These are phyloP conservation scores for Barnardius zonarius DNA, from an alignment of 2,113 vertebrate species.

Conservation along the genomic window DNA sequence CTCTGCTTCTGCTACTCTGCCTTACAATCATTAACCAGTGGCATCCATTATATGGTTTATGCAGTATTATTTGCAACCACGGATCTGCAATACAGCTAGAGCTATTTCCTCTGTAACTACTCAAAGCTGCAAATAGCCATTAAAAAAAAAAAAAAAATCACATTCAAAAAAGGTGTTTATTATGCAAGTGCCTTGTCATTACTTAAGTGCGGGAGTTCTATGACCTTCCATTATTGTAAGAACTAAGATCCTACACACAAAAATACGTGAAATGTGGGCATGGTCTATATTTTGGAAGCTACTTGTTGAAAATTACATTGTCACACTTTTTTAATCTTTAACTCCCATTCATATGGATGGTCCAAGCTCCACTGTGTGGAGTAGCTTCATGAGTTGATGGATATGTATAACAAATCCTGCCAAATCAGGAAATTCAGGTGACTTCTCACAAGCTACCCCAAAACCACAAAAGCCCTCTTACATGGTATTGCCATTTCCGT, in stretches of 20 bases:
- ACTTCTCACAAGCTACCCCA: not conserved
- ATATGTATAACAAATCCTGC: not conserved
- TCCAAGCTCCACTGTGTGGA: not conserved
- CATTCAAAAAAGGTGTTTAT: not conserved
- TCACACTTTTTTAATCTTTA: not conserved
- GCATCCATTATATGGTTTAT: not conserved
- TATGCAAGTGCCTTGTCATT: not conserved
- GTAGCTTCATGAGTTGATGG: not conserved
- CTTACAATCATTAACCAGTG: not conserved
- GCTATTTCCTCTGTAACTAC: not conserved
- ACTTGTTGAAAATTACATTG: not conserved
- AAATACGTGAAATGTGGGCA: not conserved
- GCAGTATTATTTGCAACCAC: not conserved
- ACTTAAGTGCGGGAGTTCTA: not conserved
- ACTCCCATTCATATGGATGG: not conserved
- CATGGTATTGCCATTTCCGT: not conserved
- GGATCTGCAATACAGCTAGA: not conserved
- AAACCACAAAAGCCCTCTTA: not conserved
- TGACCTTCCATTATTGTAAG: not conserved
- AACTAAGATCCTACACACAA: not conserved
- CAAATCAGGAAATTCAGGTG: not conserved
- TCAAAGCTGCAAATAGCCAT: not conserved
- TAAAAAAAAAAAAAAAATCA: not conserved
- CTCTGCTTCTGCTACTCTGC: not conserved
- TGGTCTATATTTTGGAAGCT: not conserved